A percentile compares a stretch with the other conserved stretches of the same genome.
Evolutionary conservation across 2,888 invertebrate species (phyloP).

Genomic region (Limnephilus marmoratus): DNA sequence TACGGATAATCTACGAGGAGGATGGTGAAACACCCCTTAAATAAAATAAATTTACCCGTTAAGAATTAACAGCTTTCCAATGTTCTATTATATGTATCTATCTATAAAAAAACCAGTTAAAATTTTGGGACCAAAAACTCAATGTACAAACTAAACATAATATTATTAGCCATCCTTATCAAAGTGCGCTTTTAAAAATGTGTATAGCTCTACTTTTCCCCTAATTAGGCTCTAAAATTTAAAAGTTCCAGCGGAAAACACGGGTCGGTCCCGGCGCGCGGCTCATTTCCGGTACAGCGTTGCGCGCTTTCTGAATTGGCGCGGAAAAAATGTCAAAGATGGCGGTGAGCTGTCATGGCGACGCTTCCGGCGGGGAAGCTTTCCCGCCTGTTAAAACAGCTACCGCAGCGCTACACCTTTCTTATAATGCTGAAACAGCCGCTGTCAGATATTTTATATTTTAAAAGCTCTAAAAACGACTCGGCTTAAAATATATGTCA

Average conservation of each 20-base stretch:
- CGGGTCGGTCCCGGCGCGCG: neutral
- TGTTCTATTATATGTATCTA: too few relatives aligned
- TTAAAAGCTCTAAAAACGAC: too few relatives aligned
- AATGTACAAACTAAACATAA: too few relatives aligned
- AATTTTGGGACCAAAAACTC: too few relatives aligned
- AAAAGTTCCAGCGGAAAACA: conserved; percentile 33
- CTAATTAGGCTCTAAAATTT: neutral
- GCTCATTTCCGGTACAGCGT: conserved; percentile 37
- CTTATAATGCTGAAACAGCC: neutral
- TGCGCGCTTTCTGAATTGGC: conserved; percentile 23
- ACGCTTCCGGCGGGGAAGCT: neutral
- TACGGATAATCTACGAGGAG: too few relatives aligned
- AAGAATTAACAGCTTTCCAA: too few relatives aligned
- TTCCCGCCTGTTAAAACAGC: neutral
- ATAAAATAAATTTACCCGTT: too few relatives aligned
- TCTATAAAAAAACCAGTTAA: too few relatives aligned
- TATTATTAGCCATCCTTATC: neutral
- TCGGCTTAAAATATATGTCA: neutral
- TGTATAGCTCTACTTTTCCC: neutral
- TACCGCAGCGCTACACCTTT: neutral
- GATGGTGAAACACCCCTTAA: too few relatives aligned
- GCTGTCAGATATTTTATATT: neutral
- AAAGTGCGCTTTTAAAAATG: neutral
- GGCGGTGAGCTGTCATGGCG: conserved; percentile 27
- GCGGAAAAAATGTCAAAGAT: conserved; percentile 14